Conservation (phyloP, 2,113 vertebrate genomes). For the Arothron firmamentum region DNA sequence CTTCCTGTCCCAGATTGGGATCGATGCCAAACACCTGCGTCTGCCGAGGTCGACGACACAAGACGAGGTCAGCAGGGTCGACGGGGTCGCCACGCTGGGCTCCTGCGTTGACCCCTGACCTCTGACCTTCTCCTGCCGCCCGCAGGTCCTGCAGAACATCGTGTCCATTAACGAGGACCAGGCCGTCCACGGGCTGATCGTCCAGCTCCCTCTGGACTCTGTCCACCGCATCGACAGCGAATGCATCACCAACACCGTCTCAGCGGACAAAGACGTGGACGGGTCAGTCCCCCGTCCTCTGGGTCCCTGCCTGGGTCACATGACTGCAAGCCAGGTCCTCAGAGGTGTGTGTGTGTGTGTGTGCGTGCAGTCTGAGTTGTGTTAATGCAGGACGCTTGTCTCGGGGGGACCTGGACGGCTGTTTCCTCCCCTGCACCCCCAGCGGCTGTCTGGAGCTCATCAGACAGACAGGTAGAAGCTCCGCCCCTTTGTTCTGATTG, state of each 20-base stretch:
- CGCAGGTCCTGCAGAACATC: slow-evolving; percentile 82
- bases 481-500: neutral
- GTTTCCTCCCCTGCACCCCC: slow-evolving; percentile 92
- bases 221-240: slow-evolving; percentile 80
- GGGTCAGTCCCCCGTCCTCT: slow-evolving; percentile 74
- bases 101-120: neutral
- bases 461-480: slow-evolving; percentile 80
- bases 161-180: slow-evolving; percentile 79
- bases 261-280: slow-evolving; percentile 91
- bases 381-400: slow-evolving; percentile 90
- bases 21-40: slow-evolving; percentile 86
- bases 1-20: slow-evolving; percentile 81
- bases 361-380: slow-evolving; percentile 80
- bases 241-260: slow-evolving; percentile 82
- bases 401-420: slow-evolving; percentile 85
- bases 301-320: too few species aligned
- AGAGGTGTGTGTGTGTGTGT: slow-evolving; percentile 56
- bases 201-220: slow-evolving; percentile 92
- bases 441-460: slow-evolving; percentile 96
- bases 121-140: slow-evolving; percentile 5
- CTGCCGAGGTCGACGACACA: slow-evolving; percentile 84
- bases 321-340: too few species aligned
- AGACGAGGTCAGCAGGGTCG: slow-evolving; percentile 80
- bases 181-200: slow-evolving; percentile 85
- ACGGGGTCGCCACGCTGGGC: neutral